phyloP scores from a whole-genome alignment of 2,113 vertebrate species.

The Ceyx melanurus region DNA sequence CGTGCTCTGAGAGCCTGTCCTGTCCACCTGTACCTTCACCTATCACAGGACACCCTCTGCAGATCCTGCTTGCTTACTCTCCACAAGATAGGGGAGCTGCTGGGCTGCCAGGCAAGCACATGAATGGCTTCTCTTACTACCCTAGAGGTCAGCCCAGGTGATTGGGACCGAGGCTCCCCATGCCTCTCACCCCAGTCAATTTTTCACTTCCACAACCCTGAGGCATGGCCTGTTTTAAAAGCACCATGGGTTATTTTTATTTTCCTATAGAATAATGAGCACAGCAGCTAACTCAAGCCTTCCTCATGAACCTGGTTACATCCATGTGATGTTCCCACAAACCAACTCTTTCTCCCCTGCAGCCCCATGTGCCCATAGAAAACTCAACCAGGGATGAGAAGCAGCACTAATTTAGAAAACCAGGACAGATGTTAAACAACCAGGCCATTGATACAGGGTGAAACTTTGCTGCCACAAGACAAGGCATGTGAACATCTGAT shows the following conservation, averaged over 20 bases:
- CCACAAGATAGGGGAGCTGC: background rate
- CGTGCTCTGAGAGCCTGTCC: background rate
- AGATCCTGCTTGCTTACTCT: background rate
- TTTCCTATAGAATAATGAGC: background rate
- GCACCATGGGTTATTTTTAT: background rate
- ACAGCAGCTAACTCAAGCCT: background rate
- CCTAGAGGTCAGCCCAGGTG: background rate
- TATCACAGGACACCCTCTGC: background rate
- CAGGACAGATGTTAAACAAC: background rate
- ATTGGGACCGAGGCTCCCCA: background rate
- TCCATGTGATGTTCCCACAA: background rate
- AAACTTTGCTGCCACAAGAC: background rate
- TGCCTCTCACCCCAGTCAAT: background rate
- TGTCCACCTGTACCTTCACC: background rate
- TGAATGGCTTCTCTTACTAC: background rate
- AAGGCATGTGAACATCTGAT: background rate
- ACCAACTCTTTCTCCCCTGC: background rate
- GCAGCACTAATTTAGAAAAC: background rate
- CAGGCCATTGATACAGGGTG: background rate
- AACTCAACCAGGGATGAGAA: background rate
- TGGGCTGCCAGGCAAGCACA: background rate
- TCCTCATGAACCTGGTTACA: background rate
- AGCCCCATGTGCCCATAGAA: background rate
- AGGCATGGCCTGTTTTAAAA: background rate
- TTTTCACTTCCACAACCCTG: background rate